A percentile compares a stretch with the other conserved stretches of the same genome.
Conservation (phyloP, 1,140 invertebrate species). For the Drosophila murphyi region DNA sequence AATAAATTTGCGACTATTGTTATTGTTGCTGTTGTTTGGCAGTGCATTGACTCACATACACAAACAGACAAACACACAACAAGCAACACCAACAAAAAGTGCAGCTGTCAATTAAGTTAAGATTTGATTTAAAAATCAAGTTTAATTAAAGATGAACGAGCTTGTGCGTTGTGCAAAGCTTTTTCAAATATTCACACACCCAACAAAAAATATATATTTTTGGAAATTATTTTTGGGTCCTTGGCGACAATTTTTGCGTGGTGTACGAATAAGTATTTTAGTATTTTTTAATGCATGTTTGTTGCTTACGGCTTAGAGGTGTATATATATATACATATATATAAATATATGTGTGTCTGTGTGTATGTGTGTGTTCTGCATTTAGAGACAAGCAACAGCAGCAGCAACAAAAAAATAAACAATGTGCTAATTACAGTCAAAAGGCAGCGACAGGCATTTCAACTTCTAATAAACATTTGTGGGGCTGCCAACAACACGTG, state of each 20-base stretch:
- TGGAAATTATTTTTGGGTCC: background rate
- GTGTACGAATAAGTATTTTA: slow-evolving; percentile 1
- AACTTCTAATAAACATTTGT: slow-evolving; percentile 51
- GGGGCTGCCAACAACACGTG: slow-evolving; percentile 35
- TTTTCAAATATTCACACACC: too few species aligned
- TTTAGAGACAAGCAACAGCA: slow-evolving; percentile 42
- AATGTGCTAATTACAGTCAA: slow-evolving; percentile 76
- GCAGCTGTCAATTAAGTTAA: background rate
- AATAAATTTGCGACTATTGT: slow-evolving; percentile 56
- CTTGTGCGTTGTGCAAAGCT: background rate
- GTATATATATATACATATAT: background rate
- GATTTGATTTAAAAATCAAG: background rate
- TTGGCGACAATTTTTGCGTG: slow-evolving; percentile 5
- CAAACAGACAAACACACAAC: background rate
- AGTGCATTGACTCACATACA: slow-evolving; percentile 64
- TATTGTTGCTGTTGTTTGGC: slow-evolving; percentile 27
- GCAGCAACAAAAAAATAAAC: slow-evolving; percentile 24
- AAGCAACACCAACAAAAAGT: background rate
- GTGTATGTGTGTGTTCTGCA: slow-evolving; percentile 17
- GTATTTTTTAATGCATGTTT: background rate
- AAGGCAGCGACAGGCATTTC: slow-evolving; percentile 65
- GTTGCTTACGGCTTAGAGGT: slow-evolving; percentile 2
- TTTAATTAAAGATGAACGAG: background rate
- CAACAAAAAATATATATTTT: background rate
- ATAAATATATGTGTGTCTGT: slow-evolving; percentile 13